Evolutionary conservation across 2,797 vertebrate genomes (phyloP), one percentile per base, ranked within the genome.

Genomic region (Onychomys arenicola): DNA sequence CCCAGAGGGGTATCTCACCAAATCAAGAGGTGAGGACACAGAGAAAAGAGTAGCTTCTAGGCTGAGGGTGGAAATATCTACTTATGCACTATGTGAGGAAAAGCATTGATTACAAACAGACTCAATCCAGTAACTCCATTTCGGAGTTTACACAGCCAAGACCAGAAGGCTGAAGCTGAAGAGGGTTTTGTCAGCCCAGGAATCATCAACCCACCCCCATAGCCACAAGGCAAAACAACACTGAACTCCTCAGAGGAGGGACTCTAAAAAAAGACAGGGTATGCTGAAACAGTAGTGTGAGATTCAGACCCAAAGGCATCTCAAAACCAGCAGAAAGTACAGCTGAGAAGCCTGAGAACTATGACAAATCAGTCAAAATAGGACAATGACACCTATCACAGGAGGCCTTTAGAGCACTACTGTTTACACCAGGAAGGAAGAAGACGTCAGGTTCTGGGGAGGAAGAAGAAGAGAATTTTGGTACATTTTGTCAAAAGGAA

Each of bases 1-100:
- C 6, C 2, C 13, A n/a, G n/a, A 17, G 3, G 29, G 0, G 4
- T 14, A 6, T 17, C 82, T 14, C 23, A 6, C 7, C 6, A 7
- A 82, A 77, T 77, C 37, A 40, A 40, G 25, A 3, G 25, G 4
- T 29, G 37, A 61, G 57, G n/a, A 13, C 17, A 14, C 23, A 43
- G 57, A 17, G 13, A 17, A 17, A 17, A 40, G 1, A 34, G 37
- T 29, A 27, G 37, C 80, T 17, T 9, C 57, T 40, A 19, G 19
- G 8, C 5, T n/a, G 19, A 5, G 55, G 10, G 55, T 27, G 6
- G 12, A 29, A 82, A 29, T 5, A 9, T 4, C n/a, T 40, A 16
- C 25, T 40, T 57, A 40, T 14, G 37, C 25, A 61, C 4, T 37
- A 82, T 7, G 19, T 2, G 23, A 16, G 37, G n/a, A n/a, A 11